Conservation (phyloP, 64 coral and sea anemone species). For the Acropora yongei region DNA sequence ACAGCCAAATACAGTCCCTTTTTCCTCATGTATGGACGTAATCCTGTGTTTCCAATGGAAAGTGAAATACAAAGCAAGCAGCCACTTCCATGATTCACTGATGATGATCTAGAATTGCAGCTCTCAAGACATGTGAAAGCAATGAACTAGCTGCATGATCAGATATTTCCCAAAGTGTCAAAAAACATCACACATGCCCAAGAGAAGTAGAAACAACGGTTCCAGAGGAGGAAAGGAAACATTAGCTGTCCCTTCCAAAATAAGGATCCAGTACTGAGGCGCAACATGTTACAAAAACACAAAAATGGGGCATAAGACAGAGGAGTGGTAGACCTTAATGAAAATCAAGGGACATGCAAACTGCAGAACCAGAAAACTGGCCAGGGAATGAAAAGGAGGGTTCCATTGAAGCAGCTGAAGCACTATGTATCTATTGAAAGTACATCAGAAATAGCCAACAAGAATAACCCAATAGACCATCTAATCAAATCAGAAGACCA, state of each 20-base stretch:
- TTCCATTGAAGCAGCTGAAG: neutral
- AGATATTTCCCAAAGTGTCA: conserved; percentile 20
- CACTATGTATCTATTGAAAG: no score
- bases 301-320: conserved; percentile 64
- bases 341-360: neutral
- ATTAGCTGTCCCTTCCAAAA: conserved; percentile 26
- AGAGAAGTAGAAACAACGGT: conserved; percentile 65
- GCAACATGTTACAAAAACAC: conserved; percentile 81
- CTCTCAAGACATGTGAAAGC: no score
- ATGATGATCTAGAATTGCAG: no score
- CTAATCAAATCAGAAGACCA: no score
- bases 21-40: conserved; percentile 52
- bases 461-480: neutral
- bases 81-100: no score
- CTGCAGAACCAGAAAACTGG: neutral
- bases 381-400: neutral
- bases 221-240: conserved; percentile 36
- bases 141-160: no score
- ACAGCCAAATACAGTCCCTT: neutral
- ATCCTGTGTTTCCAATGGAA: conserved; percentile 57
- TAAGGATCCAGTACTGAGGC: conserved; percentile 35
- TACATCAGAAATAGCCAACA: no score
- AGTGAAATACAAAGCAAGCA: conserved; percentile 13
- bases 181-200: conserved; percentile 58
- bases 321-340: neutral